Evolutionary conservation across 2,113 vertebrate genomes (phyloP).

Genomic region (Donacobius atricapilla): DNA sequence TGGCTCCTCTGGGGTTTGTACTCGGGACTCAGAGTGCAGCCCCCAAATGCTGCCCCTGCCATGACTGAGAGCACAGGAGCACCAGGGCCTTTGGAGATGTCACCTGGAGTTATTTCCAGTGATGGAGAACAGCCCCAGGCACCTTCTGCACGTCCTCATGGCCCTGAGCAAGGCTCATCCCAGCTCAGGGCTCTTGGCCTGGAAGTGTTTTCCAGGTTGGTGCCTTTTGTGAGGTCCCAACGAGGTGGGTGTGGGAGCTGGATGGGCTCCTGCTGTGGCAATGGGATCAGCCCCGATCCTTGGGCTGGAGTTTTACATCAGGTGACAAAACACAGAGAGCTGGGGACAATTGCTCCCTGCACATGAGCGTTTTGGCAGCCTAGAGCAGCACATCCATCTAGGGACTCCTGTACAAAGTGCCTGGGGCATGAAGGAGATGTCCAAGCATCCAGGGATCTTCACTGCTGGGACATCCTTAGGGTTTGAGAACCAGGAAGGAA

Average conservation of each 20-base stretch:
- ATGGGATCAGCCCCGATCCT: background rate
- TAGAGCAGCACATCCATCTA: accelerated
- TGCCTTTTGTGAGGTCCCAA: background rate
- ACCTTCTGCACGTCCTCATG: accelerated
- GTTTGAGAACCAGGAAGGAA: background rate
- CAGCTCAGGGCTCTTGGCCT: background rate
- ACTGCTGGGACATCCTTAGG: background rate
- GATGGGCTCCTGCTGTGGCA: background rate
- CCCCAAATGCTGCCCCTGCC: background rate
- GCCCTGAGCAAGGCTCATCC: background rate
- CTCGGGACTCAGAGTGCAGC: background rate
- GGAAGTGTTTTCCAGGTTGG: background rate
- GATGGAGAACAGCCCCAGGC: background rate
- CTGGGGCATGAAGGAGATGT: accelerated
- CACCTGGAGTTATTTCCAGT: accelerated
- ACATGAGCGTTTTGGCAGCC: background rate
- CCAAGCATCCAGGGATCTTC: background rate
- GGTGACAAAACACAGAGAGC: accelerated
- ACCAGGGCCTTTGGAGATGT: accelerated
- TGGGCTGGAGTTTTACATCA: background rate
- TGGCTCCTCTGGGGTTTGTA: background rate
- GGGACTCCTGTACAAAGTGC: background rate
- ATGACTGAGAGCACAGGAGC: background rate
- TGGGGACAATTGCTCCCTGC: background rate
- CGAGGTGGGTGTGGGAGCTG: background rate